phyloP scores from a whole-genome alignment of 2,888 invertebrate species.

The Drosophila atripex region DNA sequence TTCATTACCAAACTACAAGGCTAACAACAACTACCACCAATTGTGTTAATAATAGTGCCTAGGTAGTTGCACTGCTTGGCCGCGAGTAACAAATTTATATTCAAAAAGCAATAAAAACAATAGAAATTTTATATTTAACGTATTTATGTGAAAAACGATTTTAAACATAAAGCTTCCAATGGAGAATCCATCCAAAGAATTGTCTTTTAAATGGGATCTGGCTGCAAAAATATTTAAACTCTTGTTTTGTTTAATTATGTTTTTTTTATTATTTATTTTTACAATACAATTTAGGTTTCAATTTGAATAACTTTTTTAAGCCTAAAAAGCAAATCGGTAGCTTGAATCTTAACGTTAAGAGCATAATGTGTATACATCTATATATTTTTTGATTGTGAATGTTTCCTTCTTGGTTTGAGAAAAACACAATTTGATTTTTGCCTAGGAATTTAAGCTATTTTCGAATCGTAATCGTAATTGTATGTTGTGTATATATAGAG shows the following conservation, averaged over 20 bases:
- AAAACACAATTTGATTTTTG: conserved; percentile 43
- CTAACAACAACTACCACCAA: conserved; percentile 37
- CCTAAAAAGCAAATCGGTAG: conserved; percentile 50
- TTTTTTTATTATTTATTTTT: conserved; percentile 6
- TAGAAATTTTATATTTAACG: conserved; percentile 8
- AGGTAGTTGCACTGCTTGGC: conserved; percentile 4
- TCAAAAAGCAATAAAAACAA: conserved; percentile 60
- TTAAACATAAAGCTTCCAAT: conserved; percentile 1
- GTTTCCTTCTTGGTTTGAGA: conserved; percentile 7
- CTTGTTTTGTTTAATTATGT: conserved; percentile 2
- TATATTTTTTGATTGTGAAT: conserved; percentile 46
- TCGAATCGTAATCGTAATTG: conserved; percentile 51
- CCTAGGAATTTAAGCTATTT: conserved; percentile 47
- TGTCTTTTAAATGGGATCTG: conserved; percentile 20
- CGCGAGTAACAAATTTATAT: not conserved
- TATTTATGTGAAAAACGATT: conserved; percentile 2
- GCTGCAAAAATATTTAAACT: not conserved
- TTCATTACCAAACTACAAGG: conserved; percentile 57
- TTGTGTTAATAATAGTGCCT: conserved; percentile 53
- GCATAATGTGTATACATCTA: conserved; percentile 24
- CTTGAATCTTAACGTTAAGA: conserved; percentile 30
- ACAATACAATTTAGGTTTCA: conserved; percentile 5
- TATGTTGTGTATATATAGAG: conserved; percentile 42
- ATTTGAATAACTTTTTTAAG: conserved; percentile 35
- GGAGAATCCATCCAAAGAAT: not conserved